These are phyloP conservation scores for Isotomurus palustris DNA, from an alignment of 2,888 invertebrate species.

Conservation along the genomic window DNA sequence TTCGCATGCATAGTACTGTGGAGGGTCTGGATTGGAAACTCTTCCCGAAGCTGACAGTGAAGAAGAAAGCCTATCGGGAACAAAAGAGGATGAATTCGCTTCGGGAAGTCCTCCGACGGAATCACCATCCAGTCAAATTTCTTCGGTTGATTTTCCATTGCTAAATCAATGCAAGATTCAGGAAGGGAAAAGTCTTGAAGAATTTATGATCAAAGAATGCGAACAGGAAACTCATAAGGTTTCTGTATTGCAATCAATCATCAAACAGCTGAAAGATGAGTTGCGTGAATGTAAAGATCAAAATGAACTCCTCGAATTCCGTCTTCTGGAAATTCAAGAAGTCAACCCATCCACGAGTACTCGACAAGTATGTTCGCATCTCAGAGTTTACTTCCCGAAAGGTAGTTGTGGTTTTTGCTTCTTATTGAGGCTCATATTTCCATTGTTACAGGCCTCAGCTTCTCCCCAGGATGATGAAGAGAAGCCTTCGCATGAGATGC, in stretches of 20 bases:
- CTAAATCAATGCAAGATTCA: slow-evolving; percentile 1
- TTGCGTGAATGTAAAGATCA: slow-evolving; percentile 70
- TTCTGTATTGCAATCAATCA: slow-evolving; percentile 37
- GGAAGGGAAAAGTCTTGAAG: slow-evolving; percentile 20
- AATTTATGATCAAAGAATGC: slow-evolving; percentile 29
- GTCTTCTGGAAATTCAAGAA: slow-evolving; percentile 68
- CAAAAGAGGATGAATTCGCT: slow-evolving; percentile 20
- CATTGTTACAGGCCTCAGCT: no score
- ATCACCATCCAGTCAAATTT: slow-evolving; percentile 2
- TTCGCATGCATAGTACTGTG: slow-evolving; percentile 3
- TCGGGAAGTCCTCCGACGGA: slow-evolving; percentile 3
- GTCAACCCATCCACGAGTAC: slow-evolving; percentile 10
- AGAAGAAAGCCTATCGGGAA: slow-evolving; percentile 26
- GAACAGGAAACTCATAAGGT: slow-evolving; percentile 23
- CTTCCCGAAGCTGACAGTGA: slow-evolving; percentile 43
- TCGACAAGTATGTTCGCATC: slow-evolving; percentile 3
- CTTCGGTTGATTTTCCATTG: slow-evolving; percentile 1
- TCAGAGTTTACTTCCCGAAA: background rate
- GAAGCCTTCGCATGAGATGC: background rate
- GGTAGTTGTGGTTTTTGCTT: no score
- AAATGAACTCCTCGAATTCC: slow-evolving; percentile 73
- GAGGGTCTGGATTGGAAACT: slow-evolving; percentile 36
- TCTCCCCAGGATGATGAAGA: background rate
- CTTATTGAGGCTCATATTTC: no score
- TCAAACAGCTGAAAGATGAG: slow-evolving; percentile 57